A percentile compares a stretch with the other conserved stretches of the same genome.
Conservation (phyloP, 2,113 vertebrate species). For the Lepus americanus region DNA sequence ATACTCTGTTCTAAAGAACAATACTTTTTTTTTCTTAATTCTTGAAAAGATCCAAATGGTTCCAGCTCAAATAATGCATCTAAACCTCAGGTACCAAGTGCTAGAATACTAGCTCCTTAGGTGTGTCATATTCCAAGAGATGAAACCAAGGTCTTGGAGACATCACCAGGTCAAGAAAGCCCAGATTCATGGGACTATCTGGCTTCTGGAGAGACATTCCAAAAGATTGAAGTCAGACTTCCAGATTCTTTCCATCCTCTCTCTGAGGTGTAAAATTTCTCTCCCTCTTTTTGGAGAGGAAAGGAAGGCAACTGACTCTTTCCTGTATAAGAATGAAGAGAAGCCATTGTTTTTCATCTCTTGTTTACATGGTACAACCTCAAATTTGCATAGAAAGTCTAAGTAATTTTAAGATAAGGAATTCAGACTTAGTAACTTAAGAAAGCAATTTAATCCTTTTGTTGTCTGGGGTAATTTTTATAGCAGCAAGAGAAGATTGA, state of each 20-base stretch:
- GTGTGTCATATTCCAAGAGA: neutral
- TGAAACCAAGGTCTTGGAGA: neutral
- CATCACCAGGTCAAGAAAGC: neutral
- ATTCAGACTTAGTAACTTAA: conserved; percentile 7
- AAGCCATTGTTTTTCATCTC: neutral
- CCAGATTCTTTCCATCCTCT: neutral
- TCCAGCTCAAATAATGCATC: neutral
- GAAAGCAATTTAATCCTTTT: neutral
- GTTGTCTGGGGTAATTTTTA: neutral
- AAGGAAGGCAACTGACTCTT: neutral
- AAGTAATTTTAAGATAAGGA: neutral
- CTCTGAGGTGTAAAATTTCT: neutral
- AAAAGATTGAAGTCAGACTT: neutral
- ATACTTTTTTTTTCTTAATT: neutral
- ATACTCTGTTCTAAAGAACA: neutral
- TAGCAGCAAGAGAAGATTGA: no score
- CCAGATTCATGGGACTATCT: neutral
- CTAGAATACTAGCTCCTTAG: neutral
- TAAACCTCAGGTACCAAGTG: neutral
- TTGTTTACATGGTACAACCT: neutral
- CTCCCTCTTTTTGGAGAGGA: neutral
- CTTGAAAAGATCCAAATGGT: neutral
- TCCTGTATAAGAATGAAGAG: neutral
- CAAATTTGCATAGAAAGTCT: neutral
- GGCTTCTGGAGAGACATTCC: neutral